A percentile compares a stretch with the other conserved stretches of the same genome.
Evolutionary conservation across 2,113 vertebrate species (phyloP).

Genomic region (Corydoras sp.): DNA sequence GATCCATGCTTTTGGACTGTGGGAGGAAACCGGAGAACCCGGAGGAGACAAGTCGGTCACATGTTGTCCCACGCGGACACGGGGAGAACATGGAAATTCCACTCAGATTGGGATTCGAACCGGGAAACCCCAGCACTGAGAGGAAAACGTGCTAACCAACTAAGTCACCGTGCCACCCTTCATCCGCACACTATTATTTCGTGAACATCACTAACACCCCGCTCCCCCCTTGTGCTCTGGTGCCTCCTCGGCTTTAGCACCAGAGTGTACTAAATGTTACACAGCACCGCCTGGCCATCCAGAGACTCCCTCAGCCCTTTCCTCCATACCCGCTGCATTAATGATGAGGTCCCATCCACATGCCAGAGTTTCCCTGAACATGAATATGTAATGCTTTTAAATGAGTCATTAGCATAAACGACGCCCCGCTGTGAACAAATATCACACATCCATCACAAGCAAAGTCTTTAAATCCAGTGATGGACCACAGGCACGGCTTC

Average conservation of each 20-base stretch:
- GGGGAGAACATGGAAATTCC: too few species aligned
- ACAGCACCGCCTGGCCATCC: constrained; percentile 82
- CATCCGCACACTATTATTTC: too few species aligned
- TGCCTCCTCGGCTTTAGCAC: background rate
- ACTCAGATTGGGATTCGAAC: too few species aligned
- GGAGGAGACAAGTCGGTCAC: too few species aligned
- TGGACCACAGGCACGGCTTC: constrained; percentile 66
- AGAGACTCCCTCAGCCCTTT: constrained; percentile 62
- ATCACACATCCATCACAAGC: constrained; percentile 86
- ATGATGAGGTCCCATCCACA: constrained; percentile 91
- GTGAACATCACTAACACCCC: background rate
- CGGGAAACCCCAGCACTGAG: too few species aligned
- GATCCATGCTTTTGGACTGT: too few species aligned
- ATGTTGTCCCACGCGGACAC: too few species aligned
- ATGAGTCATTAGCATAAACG: constrained; percentile 94
- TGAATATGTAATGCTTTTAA: constrained; percentile 98
- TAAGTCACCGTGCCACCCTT: too few species aligned
- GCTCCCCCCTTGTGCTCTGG: background rate
- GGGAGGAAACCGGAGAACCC: too few species aligned
- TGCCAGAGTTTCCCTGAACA: constrained; percentile 84
- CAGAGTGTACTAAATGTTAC: constrained; percentile 59
- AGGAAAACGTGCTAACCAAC: too few species aligned
- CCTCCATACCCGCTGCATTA: constrained; percentile 93
- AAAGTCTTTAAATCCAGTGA: constrained; percentile 89
- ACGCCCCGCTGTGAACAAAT: constrained; percentile 93